phyloP scores from a whole-genome alignment of 2,797 vertebrate genomes.

The Sebastes oblongus region DNA sequence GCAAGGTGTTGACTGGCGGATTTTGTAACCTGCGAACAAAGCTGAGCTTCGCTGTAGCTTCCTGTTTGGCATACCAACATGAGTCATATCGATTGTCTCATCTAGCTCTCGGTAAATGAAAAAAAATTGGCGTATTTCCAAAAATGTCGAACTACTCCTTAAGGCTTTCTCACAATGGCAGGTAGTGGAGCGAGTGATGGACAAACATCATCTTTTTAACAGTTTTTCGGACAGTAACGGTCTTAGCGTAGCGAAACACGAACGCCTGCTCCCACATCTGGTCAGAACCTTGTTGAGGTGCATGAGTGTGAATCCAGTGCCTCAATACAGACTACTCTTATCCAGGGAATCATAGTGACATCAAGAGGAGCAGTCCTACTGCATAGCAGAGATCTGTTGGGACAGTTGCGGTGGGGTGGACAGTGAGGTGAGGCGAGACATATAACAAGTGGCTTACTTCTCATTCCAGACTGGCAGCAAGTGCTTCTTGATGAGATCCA shows the following conservation, averaged over 20 bases:
- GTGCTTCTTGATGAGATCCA: slow-evolving; percentile 97
- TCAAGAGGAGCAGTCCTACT: background rate
- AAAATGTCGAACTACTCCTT: background rate
- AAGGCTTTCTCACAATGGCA: background rate
- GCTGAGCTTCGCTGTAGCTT: too few species aligned
- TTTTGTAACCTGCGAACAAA: background rate
- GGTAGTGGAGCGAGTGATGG: background rate
- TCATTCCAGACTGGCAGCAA: slow-evolving; percentile 96
- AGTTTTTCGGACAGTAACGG: background rate
- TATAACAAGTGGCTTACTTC: slow-evolving; percentile 81
- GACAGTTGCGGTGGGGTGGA: background rate
- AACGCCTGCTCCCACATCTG: background rate
- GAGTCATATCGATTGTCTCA: background rate
- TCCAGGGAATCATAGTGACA: background rate
- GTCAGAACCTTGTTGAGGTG: background rate
- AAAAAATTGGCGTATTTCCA: background rate
- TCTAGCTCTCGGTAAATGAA: background rate
- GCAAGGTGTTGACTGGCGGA: background rate
- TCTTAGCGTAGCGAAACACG: background rate
- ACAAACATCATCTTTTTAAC: background rate
- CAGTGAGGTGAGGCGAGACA: background rate
- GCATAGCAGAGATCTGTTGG: background rate
- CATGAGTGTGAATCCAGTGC: background rate
- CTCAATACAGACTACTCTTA: background rate
- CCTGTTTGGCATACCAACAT: too few species aligned